Evolutionary conservation across 37 sponge, comb jelly and placozoan species (phyloP), one percentile per base, ranked within the genome.

Genomic region (Diacarnus erythraeanus): DNA sequence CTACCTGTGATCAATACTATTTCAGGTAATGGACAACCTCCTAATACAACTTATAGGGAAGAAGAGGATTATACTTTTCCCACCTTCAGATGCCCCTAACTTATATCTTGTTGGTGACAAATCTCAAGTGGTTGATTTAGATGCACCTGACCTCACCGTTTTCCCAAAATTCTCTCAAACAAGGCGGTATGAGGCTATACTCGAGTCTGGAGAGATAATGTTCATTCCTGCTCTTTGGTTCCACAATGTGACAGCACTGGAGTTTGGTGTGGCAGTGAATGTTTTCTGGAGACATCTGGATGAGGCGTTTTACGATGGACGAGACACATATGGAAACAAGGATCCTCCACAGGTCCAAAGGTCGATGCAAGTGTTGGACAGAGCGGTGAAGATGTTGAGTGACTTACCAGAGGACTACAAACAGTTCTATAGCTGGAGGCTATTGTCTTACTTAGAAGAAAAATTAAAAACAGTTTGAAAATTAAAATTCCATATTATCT

Each of bases 171-270:
- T 94, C 57, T 38, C 69, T 15, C 39, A 72, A 18, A 90, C 86
- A 30, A 38, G 44, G 15, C 58, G 77, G 21, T 77, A 64, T 35
- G 95, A 87, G 66, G 83, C 90, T 18, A 10, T 71, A 0, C 79
- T 97, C 30, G 70, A 80, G 27, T 83, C 90, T 20, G 97, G 97
- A 3, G 97, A 97, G 27, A 85, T 97, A 6, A 80, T 97, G 42
- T 97, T 87, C 72, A 91, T 97, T 17, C 97, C 97, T n/a, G 95
- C 97, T 1, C 80, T 94, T 44, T 97, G 97, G 97, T 94, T 94
- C 67, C 97, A 97, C 74, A 91, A 97, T 81, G 90, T 94, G 27
- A 69, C 64, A 21, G 60, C 87, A 0, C 64, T 92, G 30, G 90
- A 89, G 57, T 97, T 92, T 77, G 76, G 93, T 4, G 90, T 97